phyloP scores from a whole-genome alignment of 1,140 invertebrate species.

The Diorhabda carinulata region DNA sequence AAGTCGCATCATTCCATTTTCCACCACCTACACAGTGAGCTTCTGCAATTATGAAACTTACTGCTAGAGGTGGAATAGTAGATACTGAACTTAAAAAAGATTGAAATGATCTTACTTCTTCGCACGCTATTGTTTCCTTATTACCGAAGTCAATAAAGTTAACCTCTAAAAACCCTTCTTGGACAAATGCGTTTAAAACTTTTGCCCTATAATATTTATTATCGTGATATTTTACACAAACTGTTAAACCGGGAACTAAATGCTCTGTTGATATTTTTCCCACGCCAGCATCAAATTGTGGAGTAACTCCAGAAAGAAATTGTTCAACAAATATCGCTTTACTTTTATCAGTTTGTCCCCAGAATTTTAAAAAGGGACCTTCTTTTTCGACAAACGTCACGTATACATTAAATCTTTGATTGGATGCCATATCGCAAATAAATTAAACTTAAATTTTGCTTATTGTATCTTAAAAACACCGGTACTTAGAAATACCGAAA shows the following conservation, averaged over 20 bases:
- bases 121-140: conserved; percentile 52
- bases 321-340: conserved; percentile 54
- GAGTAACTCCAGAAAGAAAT: conserved; percentile 48
- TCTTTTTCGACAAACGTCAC: conserved; percentile 64
- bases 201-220: conserved; percentile 60
- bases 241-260: conserved; percentile 53
- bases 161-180: conserved; percentile 54
- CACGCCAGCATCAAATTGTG: conserved; percentile 52
- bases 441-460: not conserved
- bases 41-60: conserved; percentile 56
- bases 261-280: conserved; percentile 41
- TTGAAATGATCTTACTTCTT: conserved; percentile 55
- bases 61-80: conserved; percentile 53
- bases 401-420: conserved; percentile 29
- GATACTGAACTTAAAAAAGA: conserved; percentile 51
- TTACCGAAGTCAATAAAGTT: conserved; percentile 72
- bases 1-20: conserved; percentile 35
- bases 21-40: conserved; percentile 33
- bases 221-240: conserved; percentile 63
- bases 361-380: conserved; percentile 62
- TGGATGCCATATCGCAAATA: conserved; percentile 13
- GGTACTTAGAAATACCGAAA: not conserved
- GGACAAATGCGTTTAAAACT: conserved; percentile 50
- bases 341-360: conserved; percentile 57
- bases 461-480: not conserved